These are phyloP conservation scores for Homarus americanus DNA, from an alignment of 1,140 invertebrate species.

Conservation along the genomic window DNA sequence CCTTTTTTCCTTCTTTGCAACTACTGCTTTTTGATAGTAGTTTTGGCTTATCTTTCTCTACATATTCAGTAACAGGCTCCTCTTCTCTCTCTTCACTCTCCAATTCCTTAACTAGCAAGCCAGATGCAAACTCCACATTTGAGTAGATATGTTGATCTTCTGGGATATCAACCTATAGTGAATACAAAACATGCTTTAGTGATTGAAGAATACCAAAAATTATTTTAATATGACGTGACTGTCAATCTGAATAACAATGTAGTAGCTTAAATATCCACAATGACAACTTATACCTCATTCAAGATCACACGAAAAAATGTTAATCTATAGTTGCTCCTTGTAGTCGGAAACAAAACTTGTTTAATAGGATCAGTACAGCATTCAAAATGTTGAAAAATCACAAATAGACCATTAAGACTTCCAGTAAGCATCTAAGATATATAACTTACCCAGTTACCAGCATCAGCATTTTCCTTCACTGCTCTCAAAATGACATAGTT, in stretches of 20 bases:
- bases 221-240: too few species aligned
- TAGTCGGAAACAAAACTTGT: too few species aligned
- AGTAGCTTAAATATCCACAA: too few species aligned
- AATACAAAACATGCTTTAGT: neutral
- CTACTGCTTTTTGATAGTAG: neutral
- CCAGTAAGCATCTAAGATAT: too few species aligned
- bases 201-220: too few species aligned
- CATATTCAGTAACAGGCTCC: neutral
- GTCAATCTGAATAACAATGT: too few species aligned
- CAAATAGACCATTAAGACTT: too few species aligned
- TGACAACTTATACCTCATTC: too few species aligned
- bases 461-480: conserved; percentile 53
- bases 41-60: neutral
- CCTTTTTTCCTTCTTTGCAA: neutral
- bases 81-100: conserved; percentile 33
- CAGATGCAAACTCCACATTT: conserved; percentile 61
- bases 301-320: too few species aligned
- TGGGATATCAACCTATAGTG: conserved; percentile 50
- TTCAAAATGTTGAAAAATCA: too few species aligned
- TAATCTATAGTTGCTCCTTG: too few species aligned
- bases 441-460: conserved; percentile 55
- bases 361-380: too few species aligned
- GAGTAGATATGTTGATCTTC: conserved; percentile 67
- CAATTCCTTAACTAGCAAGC: conserved; percentile 51
- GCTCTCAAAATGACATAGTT: conserved; percentile 73